These are phyloP conservation scores for Sympetrum striolatum DNA, from an alignment of 2,888 invertebrate species.

Conservation along the genomic window DNA sequence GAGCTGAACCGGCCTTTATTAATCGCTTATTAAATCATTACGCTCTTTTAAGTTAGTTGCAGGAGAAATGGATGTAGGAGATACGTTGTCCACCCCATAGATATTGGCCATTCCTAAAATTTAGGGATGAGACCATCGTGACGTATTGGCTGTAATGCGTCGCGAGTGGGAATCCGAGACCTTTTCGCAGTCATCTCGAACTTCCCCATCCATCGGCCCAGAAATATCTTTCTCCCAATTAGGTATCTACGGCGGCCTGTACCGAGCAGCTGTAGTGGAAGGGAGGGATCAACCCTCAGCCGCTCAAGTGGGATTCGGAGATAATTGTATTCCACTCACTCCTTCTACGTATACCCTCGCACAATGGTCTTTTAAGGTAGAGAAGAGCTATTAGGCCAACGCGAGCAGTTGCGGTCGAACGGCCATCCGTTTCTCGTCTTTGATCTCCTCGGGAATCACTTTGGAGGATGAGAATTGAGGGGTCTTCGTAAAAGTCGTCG, in stretches of 20 bases:
- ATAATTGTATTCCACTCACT: slow-evolving; percentile 31
- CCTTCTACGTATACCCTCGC: background rate
- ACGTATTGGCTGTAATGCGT: background rate
- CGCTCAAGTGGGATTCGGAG: background rate
- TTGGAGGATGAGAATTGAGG: background rate
- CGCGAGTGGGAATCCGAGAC: background rate
- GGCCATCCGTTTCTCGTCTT: background rate
- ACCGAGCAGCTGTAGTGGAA: background rate
- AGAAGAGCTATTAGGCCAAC: background rate
- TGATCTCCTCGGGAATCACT: background rate
- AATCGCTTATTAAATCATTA: too few relatives aligned
- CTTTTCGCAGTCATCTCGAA: background rate
- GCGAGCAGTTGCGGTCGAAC: background rate
- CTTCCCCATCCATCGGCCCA: background rate
- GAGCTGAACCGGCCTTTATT: too few relatives aligned
- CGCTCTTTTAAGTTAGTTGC: too few relatives aligned
- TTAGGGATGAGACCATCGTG: background rate
- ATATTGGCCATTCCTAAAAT: too few relatives aligned
- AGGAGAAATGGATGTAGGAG: too few relatives aligned
- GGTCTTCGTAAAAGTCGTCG: background rate
- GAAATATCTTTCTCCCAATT: slow-evolving; percentile 14
- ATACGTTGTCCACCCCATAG: too few relatives aligned
- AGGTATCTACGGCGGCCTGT: background rate
- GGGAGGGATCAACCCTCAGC: background rate
- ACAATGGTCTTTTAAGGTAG: background rate